Base-by-base conservation (phyloP, 2,113 vertebrate genomes). In the Maccullochella peelii region DNA sequence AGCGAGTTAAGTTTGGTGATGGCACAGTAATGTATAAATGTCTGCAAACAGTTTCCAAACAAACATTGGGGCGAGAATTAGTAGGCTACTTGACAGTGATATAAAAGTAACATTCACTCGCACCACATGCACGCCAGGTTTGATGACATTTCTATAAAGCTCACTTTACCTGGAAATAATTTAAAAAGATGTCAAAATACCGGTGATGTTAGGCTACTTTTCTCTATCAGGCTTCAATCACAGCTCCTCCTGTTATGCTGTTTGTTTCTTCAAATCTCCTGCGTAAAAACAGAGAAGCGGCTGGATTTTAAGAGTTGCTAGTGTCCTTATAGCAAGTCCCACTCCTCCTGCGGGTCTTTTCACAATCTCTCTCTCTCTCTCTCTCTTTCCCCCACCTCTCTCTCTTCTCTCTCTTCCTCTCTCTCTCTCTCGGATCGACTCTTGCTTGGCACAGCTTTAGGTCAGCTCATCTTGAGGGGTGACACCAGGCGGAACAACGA, bases 401-500 rank as follows among this genome's bases (percentile, higher is more conserved):
- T 2, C 54, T 36, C 65, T 40, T 16, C 77, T 25, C 72, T 70
- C 71, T 14, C 71, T 54, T 68, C 77, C 73, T 88, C 86, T 84
- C 89, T 85, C 89, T 61, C 79, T 74, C 75, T 67, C 55, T 84
- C 90, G 92, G 93, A 92, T 93, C 92, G 87, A 93, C 88, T 91
- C 93, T 86, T 79, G 77, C 68, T 88, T 80, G 86, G 94, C 93
- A 84, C 86, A 71, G 92, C 88, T 90, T 93, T 90, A 94, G 95
- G 92, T 94, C 95, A 95, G 93, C 92, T 94, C 94, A 94, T 96
- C 88, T 80, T 69, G 67, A 78, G 90, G 88, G 93, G 92, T 93
- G 84, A 77, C 94, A 95, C 89, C 88, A 85, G 57, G 79, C 92
- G 94, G 90, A 95, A 95, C 96, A 93, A 97, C 95, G 95, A 95